Percentiles rank a stretch among this genome's conserved stretches.
Evolutionary conservation across 2,797 vertebrate species (phyloP).

Genomic region (Dendrocincla fuliginosa): DNA sequence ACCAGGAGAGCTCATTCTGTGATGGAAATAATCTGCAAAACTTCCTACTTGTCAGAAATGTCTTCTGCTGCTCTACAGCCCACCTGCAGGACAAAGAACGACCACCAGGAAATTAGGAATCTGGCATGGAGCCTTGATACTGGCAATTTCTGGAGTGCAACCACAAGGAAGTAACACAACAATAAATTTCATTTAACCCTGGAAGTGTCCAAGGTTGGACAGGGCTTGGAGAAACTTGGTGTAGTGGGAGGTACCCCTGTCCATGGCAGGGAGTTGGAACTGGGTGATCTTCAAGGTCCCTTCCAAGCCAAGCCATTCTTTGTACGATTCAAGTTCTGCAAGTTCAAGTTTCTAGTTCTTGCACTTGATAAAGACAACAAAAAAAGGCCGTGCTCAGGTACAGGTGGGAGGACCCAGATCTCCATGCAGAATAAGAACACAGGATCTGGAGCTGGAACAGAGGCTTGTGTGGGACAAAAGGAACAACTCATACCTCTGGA

Average conservation of each 20-base stretch:
- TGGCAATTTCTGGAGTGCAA: neutral
- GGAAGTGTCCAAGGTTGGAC: accelerated
- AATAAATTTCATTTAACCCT: neutral
- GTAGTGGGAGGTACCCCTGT: neutral
- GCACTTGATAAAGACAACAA: neutral
- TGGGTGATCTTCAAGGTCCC: accelerated
- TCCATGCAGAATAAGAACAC: accelerated
- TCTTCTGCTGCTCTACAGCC: neutral
- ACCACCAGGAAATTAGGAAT: neutral
- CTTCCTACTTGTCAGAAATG: neutral
- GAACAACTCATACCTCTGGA: neutral
- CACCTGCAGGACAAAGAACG: neutral
- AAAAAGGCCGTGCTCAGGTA: neutral
- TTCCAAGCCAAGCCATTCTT: neutral
- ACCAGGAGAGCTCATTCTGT: neutral
- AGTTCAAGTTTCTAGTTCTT: too few relatives aligned
- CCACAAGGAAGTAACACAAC: neutral
- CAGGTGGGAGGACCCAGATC: neutral
- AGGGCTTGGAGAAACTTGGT: neutral
- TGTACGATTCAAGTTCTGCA: neutral
- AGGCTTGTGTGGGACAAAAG: neutral
- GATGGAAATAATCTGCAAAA: neutral
- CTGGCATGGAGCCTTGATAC: too few relatives aligned
- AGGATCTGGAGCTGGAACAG: neutral
- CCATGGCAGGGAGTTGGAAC: neutral